These are phyloP conservation scores for Loris lydekkerianus DNA, from an alignment of 2,797 vertebrate genomes.

Conservation along the genomic window DNA sequence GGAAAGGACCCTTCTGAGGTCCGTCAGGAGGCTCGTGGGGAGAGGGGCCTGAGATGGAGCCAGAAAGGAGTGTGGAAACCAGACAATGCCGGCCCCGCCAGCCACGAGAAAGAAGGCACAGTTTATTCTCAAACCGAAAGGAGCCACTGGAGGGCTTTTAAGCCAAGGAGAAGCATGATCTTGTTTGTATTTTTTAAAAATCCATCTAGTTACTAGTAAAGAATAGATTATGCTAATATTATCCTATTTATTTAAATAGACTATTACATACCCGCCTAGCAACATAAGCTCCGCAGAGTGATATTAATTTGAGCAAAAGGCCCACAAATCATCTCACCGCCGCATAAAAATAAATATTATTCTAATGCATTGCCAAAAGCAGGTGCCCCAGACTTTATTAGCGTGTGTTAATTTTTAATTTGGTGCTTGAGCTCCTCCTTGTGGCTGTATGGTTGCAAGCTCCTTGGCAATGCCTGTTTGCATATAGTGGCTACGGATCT, in stretches of 20 bases:
- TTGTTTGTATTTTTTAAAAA: conserved; percentile 35
- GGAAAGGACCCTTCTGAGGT: not conserved
- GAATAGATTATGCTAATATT: not conserved
- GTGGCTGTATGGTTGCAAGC: conserved; percentile 77
- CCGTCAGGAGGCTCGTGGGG: not conserved
- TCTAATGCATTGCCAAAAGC: not conserved
- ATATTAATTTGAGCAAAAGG: conserved; percentile 40
- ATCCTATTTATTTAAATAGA: conserved; percentile 54
- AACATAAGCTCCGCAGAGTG: not conserved
- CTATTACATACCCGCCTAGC: not conserved
- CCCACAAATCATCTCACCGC: not conserved
- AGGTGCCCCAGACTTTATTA: not conserved
- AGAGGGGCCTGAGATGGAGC: not conserved
- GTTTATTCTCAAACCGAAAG: not conserved
- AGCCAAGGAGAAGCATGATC: not conserved
- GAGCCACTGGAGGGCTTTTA: not conserved
- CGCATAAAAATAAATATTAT: conserved; percentile 10
- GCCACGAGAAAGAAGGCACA: not conserved
- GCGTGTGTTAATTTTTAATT: conserved; percentile 69
- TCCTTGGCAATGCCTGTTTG: not conserved
- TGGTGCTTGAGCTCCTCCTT: conserved; percentile 88
- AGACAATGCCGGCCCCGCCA: rapidly evolving
- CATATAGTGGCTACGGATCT: not conserved
- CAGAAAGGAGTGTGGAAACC: not conserved
- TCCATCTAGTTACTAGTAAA: not conserved